Conservation (phyloP, 2,113 vertebrate genomes). For the Rissa tridactyla region DNA sequence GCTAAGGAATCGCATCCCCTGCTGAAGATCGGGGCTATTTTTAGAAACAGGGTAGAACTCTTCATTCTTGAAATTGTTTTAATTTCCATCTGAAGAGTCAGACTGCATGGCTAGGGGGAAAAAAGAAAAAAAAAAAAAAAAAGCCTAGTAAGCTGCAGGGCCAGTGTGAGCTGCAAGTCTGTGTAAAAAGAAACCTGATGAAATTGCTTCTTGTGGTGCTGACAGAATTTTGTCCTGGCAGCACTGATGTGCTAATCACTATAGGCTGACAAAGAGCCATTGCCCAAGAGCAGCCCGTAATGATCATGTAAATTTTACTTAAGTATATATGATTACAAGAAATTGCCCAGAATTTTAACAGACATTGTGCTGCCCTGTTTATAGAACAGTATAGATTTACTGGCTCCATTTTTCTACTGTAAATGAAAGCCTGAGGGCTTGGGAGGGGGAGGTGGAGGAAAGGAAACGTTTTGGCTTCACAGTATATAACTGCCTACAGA, state of each 20-base stretch:
- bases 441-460: neutral
- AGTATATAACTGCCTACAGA: constrained; percentile 7
- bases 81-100: constrained; percentile 68
- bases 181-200: constrained; percentile 54
- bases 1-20: constrained; percentile 51
- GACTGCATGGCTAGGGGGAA: constrained; percentile 2
- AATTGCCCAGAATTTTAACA: constrained; percentile 72
- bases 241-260: constrained; percentile 45
- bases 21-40: constrained; percentile 64
- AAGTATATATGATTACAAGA: constrained; percentile 71
- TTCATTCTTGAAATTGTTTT: constrained; percentile 75
- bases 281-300: constrained; percentile 46
- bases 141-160: neutral
- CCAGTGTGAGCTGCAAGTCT: constrained; percentile 40
- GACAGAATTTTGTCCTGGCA: constrained; percentile 64
- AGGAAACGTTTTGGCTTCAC: constrained; percentile 48
- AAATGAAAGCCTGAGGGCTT: constrained; percentile 39
- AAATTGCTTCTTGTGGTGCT: constrained; percentile 63
- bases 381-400: constrained; percentile 67
- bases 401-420: constrained; percentile 4
- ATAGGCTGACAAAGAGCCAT: constrained; percentile 57
- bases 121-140: neutral
- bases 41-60: constrained; percentile 67
- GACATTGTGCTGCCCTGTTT: constrained; percentile 60
- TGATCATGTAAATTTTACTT: constrained; percentile 71